These are phyloP conservation scores for Ariolimax columbianus DNA, from an alignment of 2,888 invertebrate species.

Conservation along the genomic window DNA sequence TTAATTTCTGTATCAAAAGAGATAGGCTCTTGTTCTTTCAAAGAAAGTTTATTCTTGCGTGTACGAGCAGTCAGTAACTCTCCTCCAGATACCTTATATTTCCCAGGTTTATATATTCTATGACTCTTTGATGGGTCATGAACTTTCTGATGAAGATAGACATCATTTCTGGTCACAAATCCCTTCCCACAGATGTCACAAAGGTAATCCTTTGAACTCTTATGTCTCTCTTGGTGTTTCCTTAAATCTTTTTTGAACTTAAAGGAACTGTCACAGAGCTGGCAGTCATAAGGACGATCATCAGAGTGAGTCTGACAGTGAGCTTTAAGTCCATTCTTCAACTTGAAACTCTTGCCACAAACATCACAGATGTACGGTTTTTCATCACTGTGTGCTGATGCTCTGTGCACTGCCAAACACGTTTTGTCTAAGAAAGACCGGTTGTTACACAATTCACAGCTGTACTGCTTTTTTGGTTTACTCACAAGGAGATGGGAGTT, in stretches of 20 bases:
- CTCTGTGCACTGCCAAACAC: background rate
- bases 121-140: background rate
- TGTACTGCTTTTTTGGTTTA: background rate
- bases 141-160: constrained; percentile 14
- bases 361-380: constrained; percentile 14
- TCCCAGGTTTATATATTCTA: background rate
- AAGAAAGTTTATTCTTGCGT: background rate
- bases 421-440: background rate
- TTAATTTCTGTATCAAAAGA: constrained; percentile 17
- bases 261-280: background rate
- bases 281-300: background rate
- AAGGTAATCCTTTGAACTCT: background rate
- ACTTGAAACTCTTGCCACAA: constrained; percentile 2
- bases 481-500: background rate
- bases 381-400: constrained; percentile 8
- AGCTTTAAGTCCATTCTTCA: background rate
- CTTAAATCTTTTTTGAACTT: background rate
- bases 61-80: background rate
- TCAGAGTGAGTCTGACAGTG: background rate
- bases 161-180: background rate
- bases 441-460: background rate
- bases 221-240: background rate
- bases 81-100: background rate
- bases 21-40: constrained; percentile 9
- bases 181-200: background rate